Evolutionary conservation across 2,797 vertebrate species (phyloP), one percentile per base, ranked within the genome.

Genomic region (Sebastes cheni): DNA sequence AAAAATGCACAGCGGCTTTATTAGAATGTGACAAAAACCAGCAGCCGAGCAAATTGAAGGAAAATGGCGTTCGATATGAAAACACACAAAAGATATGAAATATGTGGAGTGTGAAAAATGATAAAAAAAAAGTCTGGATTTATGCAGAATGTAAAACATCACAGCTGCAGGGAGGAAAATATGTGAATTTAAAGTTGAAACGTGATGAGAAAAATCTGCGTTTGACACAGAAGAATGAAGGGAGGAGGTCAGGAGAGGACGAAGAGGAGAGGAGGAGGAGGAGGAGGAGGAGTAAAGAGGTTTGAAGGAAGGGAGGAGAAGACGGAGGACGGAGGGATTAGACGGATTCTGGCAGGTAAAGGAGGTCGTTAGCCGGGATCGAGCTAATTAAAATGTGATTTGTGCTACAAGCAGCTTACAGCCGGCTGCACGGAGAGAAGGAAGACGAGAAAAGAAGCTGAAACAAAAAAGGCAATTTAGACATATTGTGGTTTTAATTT

Each of bases 311-410:
- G 42, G 16, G 16, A 18, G 16, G 16, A 46, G 32, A 73, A 64
- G 72, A 59, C 10, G n/a, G 73, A 77, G 68, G 80, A 81, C 16
- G 50, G 55, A 71, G 79, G 89, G 91, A 89, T 89, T 88, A 91
- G 87, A 68, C 12, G 72, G 86, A 89, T 69, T 67, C 82, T 64
- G 86, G 84, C 83, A 90, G 92, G 81, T 89, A 91, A 89, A 84
- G 86, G 89, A 93, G 91, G 84, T 92, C 85, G 93, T 92, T 93
- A 93, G 92, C 80, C 79, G 72, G 88, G 90, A 95, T 92, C 81
- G 77, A 91, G 92, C 94, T 95, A 94, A 96, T 95, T 95, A 95
- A 94, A 93, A 93, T 92, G 91, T 82, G 88, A 94, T 95, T 94
- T 92, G 87, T 89, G 90, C 91, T 88, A 89, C 91, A 94, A 94